These are phyloP conservation scores for Gastrophysa polygoni DNA, from an alignment of 2,888 invertebrate species.

Conservation along the genomic window DNA sequence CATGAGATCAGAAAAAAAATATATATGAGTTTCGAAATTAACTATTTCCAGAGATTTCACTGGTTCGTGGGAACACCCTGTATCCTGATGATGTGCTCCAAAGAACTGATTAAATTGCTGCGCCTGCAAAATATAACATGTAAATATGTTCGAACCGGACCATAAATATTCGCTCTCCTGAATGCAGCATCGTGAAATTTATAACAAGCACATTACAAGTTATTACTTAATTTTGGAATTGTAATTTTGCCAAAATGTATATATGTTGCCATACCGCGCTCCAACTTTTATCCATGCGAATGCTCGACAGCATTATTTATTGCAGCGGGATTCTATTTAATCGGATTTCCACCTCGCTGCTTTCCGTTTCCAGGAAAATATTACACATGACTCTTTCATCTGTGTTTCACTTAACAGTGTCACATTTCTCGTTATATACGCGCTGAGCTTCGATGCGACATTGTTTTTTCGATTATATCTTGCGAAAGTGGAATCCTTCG, in stretches of 20 bases:
- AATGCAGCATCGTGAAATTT: conserved; percentile 29
- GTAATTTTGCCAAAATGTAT: conserved; percentile 37
- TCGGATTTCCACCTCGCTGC: conserved; percentile 32
- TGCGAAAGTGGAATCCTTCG: too few species aligned
- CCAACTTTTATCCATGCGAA: conserved; percentile 32
- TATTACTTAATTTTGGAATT: conserved; percentile 39
- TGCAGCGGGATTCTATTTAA: conserved; percentile 31
- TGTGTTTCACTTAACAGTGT: not conserved
- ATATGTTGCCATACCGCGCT: conserved; percentile 28
- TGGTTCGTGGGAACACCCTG: too few species aligned
- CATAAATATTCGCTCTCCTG: conserved; percentile 16
- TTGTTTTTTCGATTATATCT: too few species aligned
- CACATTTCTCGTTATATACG: too few species aligned
- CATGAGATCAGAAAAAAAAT: too few species aligned
- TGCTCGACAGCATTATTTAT: conserved; percentile 32
- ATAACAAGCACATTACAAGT: conserved; percentile 35
- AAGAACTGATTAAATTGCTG: not conserved
- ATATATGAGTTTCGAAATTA: too few species aligned
- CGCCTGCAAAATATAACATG: conserved; percentile 22
- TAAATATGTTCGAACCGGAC: conserved; percentile 16
- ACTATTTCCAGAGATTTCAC: too few species aligned
- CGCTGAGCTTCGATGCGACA: too few species aligned
- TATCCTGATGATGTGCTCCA: too few species aligned
- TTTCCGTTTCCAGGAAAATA: conserved; percentile 20
- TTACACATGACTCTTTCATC: not conserved